Base-by-base conservation (phyloP, 2,888 invertebrate species). In the Melipona bicolor region DNA sequence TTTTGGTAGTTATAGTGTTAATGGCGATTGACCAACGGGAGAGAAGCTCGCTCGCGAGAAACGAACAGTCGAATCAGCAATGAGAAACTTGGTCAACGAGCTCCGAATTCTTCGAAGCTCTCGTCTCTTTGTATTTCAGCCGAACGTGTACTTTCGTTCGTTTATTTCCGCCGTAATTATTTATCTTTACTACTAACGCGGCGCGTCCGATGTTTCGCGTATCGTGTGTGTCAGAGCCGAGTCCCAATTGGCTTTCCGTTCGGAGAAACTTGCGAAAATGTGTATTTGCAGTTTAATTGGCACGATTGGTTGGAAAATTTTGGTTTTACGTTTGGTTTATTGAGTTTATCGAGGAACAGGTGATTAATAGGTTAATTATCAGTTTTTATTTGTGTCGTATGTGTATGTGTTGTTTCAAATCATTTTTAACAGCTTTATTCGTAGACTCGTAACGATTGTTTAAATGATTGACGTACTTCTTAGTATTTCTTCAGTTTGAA, bases 41-140 rank as follows among this genome's bases (percentile, higher is more conserved):
- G 62, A 71, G 49, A 43, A 71, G 11, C 59, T 24, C 27, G 59
- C 27, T 54, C 65, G 54, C 0, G n/a, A 61, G 73, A 85, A 50
- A 70, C 32, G 72, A 70, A 85, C 81, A 74, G 79, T 75, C 77
- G 74, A 86, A 86, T 88, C 84, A 83, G 64, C 70, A 81, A 68
- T 68, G 68, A 64, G 74, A 84, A 76, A 64, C 68, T 74, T 21
- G 70, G 72, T 80, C 74, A 77, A 84, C 74, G 77, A 83, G 79
- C 77, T 36, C 9, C 61, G 61, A 24, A 61, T 71, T 59, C 77
- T 72, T 79, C 78, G 75, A 76, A 73, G 52, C n/a, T 24, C 49
- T 13, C 54, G 65, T 56, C 52, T 70, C 61, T 81, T 74, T 61
- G 59, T 67, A 21, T 61, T 36, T 61, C 19, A 21, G 24, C 27